A percentile compares a stretch with the other conserved stretches of the same genome.
These are phyloP conservation scores for Pseudomyrmex pallidus DNA, from an alignment of 1,140 invertebrate genomes.

Conservation along the genomic window DNA sequence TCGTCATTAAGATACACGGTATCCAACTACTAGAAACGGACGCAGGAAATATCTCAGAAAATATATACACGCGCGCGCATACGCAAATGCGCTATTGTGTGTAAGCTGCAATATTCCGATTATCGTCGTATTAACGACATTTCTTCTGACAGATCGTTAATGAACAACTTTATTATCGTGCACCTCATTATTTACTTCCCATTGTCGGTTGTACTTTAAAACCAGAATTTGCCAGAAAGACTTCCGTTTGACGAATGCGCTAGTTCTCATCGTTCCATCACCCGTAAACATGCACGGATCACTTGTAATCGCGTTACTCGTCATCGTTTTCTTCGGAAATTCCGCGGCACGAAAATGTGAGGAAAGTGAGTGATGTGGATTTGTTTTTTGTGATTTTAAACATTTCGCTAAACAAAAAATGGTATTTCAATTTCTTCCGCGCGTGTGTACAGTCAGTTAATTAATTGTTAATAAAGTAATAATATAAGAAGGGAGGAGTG, in stretches of 20 bases:
- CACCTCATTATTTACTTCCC: conserved; percentile 1
- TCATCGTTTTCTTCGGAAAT: conserved; percentile 14
- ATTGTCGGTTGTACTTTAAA: conserved; percentile 11
- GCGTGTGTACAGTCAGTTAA: background rate
- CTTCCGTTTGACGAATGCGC: background rate
- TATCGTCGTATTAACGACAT: conserved; percentile 34
- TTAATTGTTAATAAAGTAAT: background rate
- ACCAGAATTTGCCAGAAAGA: conserved; percentile 4
- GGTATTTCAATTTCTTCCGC: too few species aligned
- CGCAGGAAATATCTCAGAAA: background rate
- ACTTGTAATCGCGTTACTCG: background rate
- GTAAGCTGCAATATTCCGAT: background rate
- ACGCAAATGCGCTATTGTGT: conserved; percentile 21
- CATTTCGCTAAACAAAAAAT: too few species aligned
- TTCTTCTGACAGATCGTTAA: conserved; percentile 1
- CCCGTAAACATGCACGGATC: conserved; percentile 12
- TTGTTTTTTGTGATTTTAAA: background rate
- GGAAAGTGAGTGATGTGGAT: conserved; percentile 27
- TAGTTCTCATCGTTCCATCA: background rate
- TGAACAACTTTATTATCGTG: background rate
- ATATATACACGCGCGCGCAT: background rate
- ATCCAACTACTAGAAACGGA: background rate
- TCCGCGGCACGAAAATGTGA: conserved; percentile 27
- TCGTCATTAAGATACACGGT: background rate
- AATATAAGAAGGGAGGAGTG: background rate